phyloP scores from a whole-genome alignment of 2,888 invertebrate species.

The Parochlus steinenii region DNA sequence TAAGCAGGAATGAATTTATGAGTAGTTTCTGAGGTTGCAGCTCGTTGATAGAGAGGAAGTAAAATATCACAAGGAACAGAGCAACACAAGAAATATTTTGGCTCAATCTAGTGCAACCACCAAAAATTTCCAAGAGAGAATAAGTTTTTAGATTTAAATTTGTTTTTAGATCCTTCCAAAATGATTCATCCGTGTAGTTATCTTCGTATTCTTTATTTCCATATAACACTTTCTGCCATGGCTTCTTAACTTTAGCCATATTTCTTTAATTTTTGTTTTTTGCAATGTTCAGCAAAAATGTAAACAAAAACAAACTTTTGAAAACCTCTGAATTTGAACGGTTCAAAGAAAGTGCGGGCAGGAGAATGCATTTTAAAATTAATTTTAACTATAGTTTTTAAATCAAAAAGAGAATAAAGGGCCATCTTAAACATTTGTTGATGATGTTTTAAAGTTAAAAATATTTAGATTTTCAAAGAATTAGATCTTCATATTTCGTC shows the following conservation, averaged over 20 bases:
- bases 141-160: constrained; percentile 68
- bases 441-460: no score
- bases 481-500: no score
- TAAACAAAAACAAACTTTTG: no score
- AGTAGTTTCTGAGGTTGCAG: constrained; percentile 47
- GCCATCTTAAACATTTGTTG: no score
- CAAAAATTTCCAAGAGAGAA: constrained; percentile 47
- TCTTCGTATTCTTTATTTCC: constrained; percentile 76
- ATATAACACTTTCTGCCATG: constrained; percentile 82
- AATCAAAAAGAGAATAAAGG: no score
- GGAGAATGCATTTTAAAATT: no score
- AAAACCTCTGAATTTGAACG: no score
- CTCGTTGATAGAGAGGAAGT: constrained; percentile 53
- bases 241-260: constrained; percentile 22
- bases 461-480: no score
- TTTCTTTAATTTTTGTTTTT: no score
- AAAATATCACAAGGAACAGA: constrained; percentile 53
- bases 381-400: no score
- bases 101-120: constrained; percentile 61
- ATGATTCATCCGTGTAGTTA: constrained; percentile 75
- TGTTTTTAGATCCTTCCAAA: constrained; percentile 67
- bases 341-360: no score
- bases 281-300: no score
- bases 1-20: constrained; percentile 35
- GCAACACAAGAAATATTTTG: constrained; percentile 65